Conservation (phyloP, 2,888 invertebrate species). For the Meta bourneti region DNA sequence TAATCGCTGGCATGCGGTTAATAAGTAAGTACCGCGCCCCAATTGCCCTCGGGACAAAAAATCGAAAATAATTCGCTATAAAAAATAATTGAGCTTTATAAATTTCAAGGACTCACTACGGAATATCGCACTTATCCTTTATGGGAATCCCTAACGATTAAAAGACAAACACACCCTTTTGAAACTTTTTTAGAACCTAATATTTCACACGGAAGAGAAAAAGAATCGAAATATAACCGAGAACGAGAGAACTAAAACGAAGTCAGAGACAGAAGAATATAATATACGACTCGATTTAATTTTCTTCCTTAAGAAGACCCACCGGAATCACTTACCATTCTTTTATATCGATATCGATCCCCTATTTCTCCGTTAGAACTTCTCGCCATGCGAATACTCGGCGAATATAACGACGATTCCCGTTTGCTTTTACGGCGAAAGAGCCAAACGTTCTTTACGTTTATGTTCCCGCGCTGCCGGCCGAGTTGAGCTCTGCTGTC, state of each 20-base stretch:
- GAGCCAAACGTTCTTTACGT: slow-evolving; percentile 13
- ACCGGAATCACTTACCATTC: background rate
- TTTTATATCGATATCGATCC: slow-evolving; percentile 5
- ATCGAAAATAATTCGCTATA: too few species aligned
- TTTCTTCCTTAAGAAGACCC: background rate
- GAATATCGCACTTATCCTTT: too few species aligned
- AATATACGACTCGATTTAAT: slow-evolving; percentile 16
- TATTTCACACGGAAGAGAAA: too few species aligned
- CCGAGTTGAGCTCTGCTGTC: background rate
- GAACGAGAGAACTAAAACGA: background rate
- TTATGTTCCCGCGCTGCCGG: background rate
- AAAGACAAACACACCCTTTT: too few species aligned
- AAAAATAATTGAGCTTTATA: too few species aligned
- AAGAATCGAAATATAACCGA: background rate
- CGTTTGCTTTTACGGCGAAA: background rate
- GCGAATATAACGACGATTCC: background rate
- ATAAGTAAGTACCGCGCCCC: too few species aligned
- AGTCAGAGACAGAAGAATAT: background rate
- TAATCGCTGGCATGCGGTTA: too few species aligned
- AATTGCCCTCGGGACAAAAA: too few species aligned
- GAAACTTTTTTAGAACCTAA: too few species aligned
- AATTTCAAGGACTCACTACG: too few species aligned
- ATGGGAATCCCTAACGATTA: too few species aligned
- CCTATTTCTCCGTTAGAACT: background rate
- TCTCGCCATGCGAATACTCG: background rate